phyloP scores from a whole-genome alignment of 2,113 vertebrate species.

The Zosterops japonicus region DNA sequence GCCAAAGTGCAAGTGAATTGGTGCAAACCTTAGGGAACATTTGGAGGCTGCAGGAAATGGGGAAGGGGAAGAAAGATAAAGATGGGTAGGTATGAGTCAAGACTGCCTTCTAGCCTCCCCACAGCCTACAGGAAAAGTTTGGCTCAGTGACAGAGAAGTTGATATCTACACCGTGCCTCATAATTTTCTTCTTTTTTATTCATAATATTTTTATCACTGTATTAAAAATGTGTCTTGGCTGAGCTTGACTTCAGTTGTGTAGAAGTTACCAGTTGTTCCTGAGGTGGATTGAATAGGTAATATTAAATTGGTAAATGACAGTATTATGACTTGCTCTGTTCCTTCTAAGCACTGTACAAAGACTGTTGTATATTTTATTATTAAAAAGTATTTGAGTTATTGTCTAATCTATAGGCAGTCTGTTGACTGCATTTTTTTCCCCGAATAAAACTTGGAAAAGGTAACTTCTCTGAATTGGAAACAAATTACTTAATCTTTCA shows the following conservation, averaged over 20 bases:
- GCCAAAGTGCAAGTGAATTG: background rate
- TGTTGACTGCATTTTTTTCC: background rate
- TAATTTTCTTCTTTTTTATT: background rate
- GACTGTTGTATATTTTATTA: background rate
- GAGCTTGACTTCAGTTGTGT: background rate
- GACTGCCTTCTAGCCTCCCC: background rate
- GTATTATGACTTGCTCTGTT: background rate
- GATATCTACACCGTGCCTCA: background rate
- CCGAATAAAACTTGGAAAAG: conserved; percentile 33
- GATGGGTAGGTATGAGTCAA: background rate
- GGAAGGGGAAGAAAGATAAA: background rate
- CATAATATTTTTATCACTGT: background rate
- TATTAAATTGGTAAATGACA: background rate
- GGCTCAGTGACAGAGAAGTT: background rate
- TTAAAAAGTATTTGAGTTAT: background rate
- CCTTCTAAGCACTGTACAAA: background rate
- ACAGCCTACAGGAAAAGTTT: background rate
- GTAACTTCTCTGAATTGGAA: conserved; percentile 51
- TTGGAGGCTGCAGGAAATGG: background rate
- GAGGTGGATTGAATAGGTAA: background rate
- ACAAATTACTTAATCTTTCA: conserved; percentile 28
- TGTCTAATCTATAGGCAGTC: conserved; percentile 5
- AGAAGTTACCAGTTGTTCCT: background rate
- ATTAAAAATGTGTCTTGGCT: background rate
- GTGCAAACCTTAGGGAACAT: background rate